Percentiles rank a stretch among this genome's conserved stretches.
phyloP scores from a whole-genome alignment of 1,140 invertebrate species.

The Megalonaias nervosa region DNA sequence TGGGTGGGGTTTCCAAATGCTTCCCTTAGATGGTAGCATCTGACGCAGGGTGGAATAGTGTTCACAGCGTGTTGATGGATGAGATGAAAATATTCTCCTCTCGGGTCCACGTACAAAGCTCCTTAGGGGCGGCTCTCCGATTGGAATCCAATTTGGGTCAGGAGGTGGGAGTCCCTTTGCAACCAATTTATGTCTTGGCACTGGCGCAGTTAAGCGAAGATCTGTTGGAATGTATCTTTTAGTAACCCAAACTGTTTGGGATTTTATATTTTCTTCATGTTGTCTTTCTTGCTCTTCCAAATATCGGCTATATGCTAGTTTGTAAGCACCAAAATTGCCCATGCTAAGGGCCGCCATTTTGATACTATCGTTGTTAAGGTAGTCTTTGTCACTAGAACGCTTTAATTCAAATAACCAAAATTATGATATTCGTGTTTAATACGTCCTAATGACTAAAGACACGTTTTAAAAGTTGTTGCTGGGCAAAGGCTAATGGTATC shows the following conservation, averaged over 20 bases:
- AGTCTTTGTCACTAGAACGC: conserved; percentile 5
- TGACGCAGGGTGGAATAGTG: conserved; percentile 67
- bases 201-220: conserved; percentile 58
- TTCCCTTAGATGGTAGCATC: conserved; percentile 61
- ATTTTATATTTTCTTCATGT: conserved; percentile 18
- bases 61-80: conserved; percentile 57
- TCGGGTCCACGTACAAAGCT: conserved; percentile 49
- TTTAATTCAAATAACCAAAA: no score
- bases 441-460: no score
- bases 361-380: conserved; percentile 35
- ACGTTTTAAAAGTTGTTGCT: no score
- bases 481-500: no score
- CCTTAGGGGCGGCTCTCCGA: conserved; percentile 52
- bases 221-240: conserved; percentile 64
- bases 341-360: conserved; percentile 62
- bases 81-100: conserved; percentile 43
- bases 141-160: conserved; percentile 60
- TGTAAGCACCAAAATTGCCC: conserved; percentile 59
- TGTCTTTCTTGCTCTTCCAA: conserved; percentile 43
- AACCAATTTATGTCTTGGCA: conserved; percentile 61
- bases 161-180: conserved; percentile 35
- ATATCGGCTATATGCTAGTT: conserved; percentile 52
- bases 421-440: no score
- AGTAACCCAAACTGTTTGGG: conserved; percentile 61
- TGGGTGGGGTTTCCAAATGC: conserved; percentile 36